These are phyloP conservation scores for Dermochelys coriacea DNA, from an alignment of 2,797 vertebrate genomes.

Conservation along the genomic window DNA sequence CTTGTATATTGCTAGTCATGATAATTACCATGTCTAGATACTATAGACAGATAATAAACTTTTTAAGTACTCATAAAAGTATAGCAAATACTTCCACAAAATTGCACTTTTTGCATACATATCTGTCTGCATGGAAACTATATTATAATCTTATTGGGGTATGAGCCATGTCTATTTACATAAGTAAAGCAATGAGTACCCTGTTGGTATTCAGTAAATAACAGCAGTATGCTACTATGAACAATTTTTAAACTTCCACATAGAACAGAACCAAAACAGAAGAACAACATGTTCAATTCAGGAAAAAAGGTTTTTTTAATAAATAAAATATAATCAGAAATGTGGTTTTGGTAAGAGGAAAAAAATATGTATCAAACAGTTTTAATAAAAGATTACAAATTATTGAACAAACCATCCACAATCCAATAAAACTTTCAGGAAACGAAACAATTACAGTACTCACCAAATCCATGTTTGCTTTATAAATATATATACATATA, in stretches of 20 bases:
- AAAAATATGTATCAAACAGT: conserved; percentile 5
- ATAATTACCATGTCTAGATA: neutral
- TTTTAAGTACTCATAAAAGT: neutral
- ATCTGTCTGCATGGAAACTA: neutral
- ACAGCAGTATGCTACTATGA: neutral
- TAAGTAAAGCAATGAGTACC: neutral
- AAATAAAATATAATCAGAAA: conserved; percentile 41
- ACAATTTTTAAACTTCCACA: neutral
- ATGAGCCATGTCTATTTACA: neutral
- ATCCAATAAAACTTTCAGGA: conserved; percentile 1
- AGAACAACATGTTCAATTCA: conserved; percentile 4
- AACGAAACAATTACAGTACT: conserved; percentile 1
- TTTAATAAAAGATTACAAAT: conserved; percentile 36
- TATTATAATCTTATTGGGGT: neutral
- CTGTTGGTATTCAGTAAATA: neutral
- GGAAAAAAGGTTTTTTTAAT: conserved; percentile 12
- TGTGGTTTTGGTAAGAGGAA: conserved; percentile 48
- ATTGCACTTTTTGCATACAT: neutral
- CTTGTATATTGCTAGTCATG: conserved; percentile 18
- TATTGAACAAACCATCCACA: conserved; percentile 27
- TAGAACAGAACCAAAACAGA: conserved; percentile 20
- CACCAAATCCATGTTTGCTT: conserved; percentile 14
- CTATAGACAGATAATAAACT: neutral
- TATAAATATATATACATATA: conserved; percentile 61
- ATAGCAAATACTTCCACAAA: neutral